Evolutionary conservation across 2,113 vertebrate species (phyloP).

Genomic region (Tor tambroides): DNA sequence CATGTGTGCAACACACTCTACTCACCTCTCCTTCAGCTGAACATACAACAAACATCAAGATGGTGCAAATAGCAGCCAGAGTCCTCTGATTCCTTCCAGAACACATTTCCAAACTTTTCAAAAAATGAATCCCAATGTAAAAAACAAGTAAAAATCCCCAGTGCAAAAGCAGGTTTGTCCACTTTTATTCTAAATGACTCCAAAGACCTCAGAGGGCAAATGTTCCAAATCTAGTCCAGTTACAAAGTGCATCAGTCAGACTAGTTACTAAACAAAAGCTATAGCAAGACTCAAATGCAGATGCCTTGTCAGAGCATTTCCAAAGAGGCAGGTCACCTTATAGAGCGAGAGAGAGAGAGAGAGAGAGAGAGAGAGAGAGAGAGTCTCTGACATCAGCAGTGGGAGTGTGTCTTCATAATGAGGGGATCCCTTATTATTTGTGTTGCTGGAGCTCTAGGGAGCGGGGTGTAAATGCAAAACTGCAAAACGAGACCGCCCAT

Average conservation of each 20-base stretch:
- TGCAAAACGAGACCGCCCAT: background rate
- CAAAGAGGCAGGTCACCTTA: constrained; percentile 65
- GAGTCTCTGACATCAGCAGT: constrained; percentile 63
- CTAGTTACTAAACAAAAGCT: background rate
- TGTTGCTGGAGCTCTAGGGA: background rate
- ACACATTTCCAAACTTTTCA: constrained; percentile 22
- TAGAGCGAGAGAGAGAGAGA: constrained; percentile 58
- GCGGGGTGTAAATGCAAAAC: constrained; percentile 3
- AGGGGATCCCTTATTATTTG: constrained; percentile 24
- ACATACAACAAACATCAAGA: constrained; percentile 25
- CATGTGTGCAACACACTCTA: constrained; percentile 10
- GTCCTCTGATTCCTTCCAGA: constrained; percentile 18
- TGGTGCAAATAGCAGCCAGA: background rate
- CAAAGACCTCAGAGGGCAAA: background rate
- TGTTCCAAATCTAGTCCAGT: background rate
- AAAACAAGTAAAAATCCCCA: constrained; percentile 2
- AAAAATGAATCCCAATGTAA: background rate
- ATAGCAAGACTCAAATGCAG: background rate
- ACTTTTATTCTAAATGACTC: background rate
- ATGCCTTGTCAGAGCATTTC: constrained; percentile 53
- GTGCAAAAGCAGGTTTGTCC: constrained; percentile 23
- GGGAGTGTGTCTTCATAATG: constrained; percentile 9
- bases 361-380: constrained; percentile 32
- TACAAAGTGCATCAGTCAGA: background rate
- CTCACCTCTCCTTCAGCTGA: constrained; percentile 48